Evolutionary conservation across 2,888 invertebrate genomes (phyloP).

Genomic region (Noctuana brunneofusca): DNA sequence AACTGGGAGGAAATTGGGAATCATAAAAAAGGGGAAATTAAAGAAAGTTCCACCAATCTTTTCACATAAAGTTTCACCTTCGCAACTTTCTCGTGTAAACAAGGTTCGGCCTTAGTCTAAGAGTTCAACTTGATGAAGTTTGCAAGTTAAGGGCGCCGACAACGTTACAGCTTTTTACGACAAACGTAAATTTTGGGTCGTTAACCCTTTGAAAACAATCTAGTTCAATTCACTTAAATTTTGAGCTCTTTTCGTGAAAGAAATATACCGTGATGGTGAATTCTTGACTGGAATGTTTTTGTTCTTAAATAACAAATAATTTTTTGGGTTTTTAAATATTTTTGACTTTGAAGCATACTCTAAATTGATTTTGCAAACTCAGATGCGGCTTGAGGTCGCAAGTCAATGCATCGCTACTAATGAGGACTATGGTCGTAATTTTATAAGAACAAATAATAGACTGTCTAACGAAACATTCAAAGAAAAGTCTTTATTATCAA

Average conservation of each 20-base stretch:
- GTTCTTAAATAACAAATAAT: neutral
- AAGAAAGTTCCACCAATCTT: constrained; percentile 50
- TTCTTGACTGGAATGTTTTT: neutral
- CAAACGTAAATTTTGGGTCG: constrained; percentile 23
- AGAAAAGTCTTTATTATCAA: too few species aligned
- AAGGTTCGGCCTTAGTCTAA: constrained; percentile 40
- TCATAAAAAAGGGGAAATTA: constrained; percentile 59
- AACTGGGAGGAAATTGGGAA: constrained; percentile 43
- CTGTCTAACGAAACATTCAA: too few species aligned
- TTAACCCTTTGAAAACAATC: constrained; percentile 10
- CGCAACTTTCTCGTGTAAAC: constrained; percentile 53
- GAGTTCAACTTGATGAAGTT: constrained; percentile 9
- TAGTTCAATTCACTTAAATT: constrained; percentile 1
- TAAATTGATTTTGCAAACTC: too few species aligned
- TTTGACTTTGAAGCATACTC: too few species aligned
- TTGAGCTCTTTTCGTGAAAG: neutral
- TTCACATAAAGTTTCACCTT: constrained; percentile 49
- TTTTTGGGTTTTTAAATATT: too few species aligned
- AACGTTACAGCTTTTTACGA: constrained; percentile 16
- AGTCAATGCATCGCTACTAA: too few species aligned
- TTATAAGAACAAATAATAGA: too few species aligned
- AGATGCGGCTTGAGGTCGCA: too few species aligned
- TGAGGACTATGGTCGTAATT: too few species aligned
- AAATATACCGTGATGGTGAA: neutral
- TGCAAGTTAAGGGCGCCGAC: neutral